Percentiles rank a stretch among this genome's conserved stretches.
phyloP scores from a whole-genome alignment of 2,888 invertebrate species.

The Pachymerium ferrugineum region DNA sequence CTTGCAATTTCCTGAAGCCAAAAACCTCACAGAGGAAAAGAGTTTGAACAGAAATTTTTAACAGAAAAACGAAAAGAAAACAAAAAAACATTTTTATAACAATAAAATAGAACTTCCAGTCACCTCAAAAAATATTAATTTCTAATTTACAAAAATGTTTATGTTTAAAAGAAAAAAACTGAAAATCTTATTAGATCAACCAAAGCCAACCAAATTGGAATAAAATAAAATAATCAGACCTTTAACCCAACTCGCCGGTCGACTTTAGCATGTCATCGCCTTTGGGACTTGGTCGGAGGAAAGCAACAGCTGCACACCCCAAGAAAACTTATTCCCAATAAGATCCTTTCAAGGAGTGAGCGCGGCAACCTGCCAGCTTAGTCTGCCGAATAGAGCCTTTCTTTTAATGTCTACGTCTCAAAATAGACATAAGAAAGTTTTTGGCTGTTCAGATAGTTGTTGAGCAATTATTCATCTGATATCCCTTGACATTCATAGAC shows the following conservation, averaged over 20 bases:
- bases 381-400: background rate
- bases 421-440: background rate
- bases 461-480: slow-evolving; percentile 3
- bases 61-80: too few relatives aligned
- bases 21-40: background rate
- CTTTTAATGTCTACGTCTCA: background rate
- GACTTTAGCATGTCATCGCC: too few relatives aligned
- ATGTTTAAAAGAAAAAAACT: too few relatives aligned
- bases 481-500: background rate
- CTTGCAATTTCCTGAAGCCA: slow-evolving; percentile 12
- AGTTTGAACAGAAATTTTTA: too few relatives aligned
- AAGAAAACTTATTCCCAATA: background rate
- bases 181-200: too few relatives aligned
- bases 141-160: too few relatives aligned
- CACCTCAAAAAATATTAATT: too few relatives aligned
- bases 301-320: background rate
- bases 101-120: too few relatives aligned
- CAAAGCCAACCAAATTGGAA: too few relatives aligned
- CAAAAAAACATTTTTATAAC: too few relatives aligned
- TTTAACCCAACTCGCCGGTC: too few relatives aligned
- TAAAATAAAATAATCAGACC: too few relatives aligned
- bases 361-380: background rate
- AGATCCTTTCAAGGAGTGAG: background rate
- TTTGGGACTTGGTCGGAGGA: background rate
- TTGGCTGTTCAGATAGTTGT: background rate